Evolutionary conservation across 2,113 vertebrate species (phyloP).

Genomic region (Dicerorhinus sumatrensis): DNA sequence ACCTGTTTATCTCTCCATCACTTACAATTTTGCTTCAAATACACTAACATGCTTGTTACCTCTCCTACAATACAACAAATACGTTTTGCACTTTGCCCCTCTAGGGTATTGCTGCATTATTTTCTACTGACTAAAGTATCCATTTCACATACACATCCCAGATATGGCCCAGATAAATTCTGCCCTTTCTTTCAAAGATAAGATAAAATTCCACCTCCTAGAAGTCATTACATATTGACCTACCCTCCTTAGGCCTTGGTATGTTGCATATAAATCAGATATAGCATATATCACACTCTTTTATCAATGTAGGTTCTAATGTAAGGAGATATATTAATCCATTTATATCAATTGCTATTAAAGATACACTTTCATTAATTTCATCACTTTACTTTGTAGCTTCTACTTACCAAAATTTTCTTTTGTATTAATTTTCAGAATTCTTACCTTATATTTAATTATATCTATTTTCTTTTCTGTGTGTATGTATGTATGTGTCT

Average conservation of each 20-base stretch:
- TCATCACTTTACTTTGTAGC: neutral
- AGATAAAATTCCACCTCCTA: neutral
- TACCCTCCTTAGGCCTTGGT: neutral
- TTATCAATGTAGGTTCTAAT: neutral
- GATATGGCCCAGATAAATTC: neutral
- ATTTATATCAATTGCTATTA: neutral
- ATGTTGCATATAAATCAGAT: neutral
- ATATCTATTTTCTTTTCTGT: neutral
- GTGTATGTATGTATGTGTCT: neutral
- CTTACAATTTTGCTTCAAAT: neutral
- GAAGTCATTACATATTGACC: neutral
- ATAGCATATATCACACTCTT: neutral
- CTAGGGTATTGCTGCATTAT: neutral
- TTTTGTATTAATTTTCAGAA: neutral
- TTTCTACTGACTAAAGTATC: neutral
- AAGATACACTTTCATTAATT: neutral
- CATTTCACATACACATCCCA: neutral
- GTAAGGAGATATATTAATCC: neutral
- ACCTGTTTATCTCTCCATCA: neutral
- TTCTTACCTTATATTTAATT: neutral
- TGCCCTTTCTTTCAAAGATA: neutral
- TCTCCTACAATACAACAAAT: neutral
- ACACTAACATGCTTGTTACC: neutral
- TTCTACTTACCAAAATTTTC: neutral
- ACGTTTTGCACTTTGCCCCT: neutral